A percentile compares a stretch with the other conserved stretches of the same genome.
phyloP scores from a whole-genome alignment of 2,797 vertebrate genomes.

The Arrhamphus sclerolepis region DNA sequence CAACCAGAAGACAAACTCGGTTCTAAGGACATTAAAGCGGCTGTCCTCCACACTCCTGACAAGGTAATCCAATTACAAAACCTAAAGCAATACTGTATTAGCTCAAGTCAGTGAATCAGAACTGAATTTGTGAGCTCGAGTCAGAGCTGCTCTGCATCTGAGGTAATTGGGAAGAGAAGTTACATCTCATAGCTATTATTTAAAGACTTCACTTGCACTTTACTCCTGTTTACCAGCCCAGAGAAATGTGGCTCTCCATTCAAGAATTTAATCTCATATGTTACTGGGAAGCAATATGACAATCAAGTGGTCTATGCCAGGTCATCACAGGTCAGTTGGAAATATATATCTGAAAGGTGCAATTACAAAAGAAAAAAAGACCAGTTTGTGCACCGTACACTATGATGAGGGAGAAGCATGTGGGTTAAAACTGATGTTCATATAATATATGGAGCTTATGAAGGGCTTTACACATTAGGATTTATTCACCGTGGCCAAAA shows the following conservation, averaged over 20 bases:
- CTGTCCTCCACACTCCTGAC: not conserved
- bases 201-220: not conserved
- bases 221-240: not conserved
- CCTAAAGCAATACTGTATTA: conserved; percentile 3
- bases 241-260: not conserved
- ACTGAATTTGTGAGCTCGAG: conserved; percentile 31
- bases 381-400: too few relatives aligned
- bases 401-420: too few relatives aligned
- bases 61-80: conserved; percentile 7
- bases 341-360: too few relatives aligned
- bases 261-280: too few relatives aligned
- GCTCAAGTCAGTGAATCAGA: conserved; percentile 18
- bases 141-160: conserved; percentile 24
- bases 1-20: not conserved
- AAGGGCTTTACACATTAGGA: too few relatives aligned
- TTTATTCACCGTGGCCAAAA: too few relatives aligned
- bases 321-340: too few relatives aligned
- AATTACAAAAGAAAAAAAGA: too few relatives aligned
- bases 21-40: not conserved
- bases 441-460: too few relatives aligned
- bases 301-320: too few relatives aligned
- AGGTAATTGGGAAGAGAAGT: conserved; percentile 16
- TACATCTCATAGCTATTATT: not conserved
- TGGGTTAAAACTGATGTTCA: too few relatives aligned
- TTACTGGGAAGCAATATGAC: too few relatives aligned